Evolutionary conservation across 1,140 invertebrate genomes (phyloP), one percentile per base, ranked within the genome.

Genomic region (Sycobia sp.): DNA sequence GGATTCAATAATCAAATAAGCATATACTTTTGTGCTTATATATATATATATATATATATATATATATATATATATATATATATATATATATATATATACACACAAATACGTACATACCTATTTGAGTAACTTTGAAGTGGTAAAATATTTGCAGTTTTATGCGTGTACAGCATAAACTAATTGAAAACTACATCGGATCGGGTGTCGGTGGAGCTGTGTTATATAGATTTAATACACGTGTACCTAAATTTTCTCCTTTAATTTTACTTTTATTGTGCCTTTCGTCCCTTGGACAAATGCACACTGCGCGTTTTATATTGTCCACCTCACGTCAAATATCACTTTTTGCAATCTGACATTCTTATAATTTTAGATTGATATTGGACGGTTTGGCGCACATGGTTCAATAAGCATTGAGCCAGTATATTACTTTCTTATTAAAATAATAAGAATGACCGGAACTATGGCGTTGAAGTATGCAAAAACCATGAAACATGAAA

Each of bases 201-300:
- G 61, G 72, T 75, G 75, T 70, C 75, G 71, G 69, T 67, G 71
- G 66, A 57, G 62, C 50, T 69, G 67, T 43, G 25, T 55, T 29
- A 39, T 16, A 29, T 25, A 54, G 0, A 54, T 20, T n/a, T 10
- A 29, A 41, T 29, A 51, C 14, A 47, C 29, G 7, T n/a, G 34
- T 27, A 38, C 20, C 18, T 25, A n/a, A n/a, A n/a, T n/a, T n/a
- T 20, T 29, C 18, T 51, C 57, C 69, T 70, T 70, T 67, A 65
- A 69, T 73, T 74, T 73, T 71, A 73, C 74, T 76, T 80, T n/a
- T n/a, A n/a, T n/a, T 76, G 75, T 78, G 75, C 75, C 74, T 80
- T 80, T 79, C 67, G 71, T 73, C 68, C 69, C 65, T 65, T 44
- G 60, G 47, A 27, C 25, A 44, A 20, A 58, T 47, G 34, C 34